phyloP scores from a whole-genome alignment of 2,113 vertebrate species.

The Saccopteryx leptura region DNA sequence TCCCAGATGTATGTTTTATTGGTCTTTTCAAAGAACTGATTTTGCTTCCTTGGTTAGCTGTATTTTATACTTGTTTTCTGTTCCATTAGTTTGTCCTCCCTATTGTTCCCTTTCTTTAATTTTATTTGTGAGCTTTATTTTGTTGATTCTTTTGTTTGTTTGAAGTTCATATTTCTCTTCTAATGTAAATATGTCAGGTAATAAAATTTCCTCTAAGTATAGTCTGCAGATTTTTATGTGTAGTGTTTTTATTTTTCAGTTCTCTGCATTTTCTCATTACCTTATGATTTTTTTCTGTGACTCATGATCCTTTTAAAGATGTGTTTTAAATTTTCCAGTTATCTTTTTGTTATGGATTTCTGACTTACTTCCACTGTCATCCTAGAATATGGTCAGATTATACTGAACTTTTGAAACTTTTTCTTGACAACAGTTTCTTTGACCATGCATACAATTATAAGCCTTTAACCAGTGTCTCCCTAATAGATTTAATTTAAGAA shows the following conservation, averaged over 20 bases:
- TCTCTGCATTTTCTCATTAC: background rate
- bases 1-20: background rate
- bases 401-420: background rate
- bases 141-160: slow-evolving; percentile 4
- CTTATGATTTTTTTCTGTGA: background rate
- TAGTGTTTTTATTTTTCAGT: background rate
- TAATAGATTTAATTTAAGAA: too few species aligned
- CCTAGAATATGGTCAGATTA: background rate
- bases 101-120: background rate
- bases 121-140: background rate
- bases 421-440: background rate
- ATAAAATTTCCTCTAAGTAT: background rate
- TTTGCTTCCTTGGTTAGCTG: background rate
- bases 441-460: background rate
- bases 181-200: background rate
- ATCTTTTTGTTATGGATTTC: background rate
- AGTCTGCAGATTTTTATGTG: background rate
- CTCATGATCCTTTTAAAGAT: background rate
- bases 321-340: slow-evolving; percentile 24
- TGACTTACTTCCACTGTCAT: background rate
- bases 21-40: background rate
- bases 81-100: slow-evolving; percentile 15
- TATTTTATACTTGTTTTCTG: background rate
- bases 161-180: background rate
- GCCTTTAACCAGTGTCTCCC: too few species aligned